phyloP scores from a whole-genome alignment of 2,888 invertebrate genomes.

The Lithosia quadra region DNA sequence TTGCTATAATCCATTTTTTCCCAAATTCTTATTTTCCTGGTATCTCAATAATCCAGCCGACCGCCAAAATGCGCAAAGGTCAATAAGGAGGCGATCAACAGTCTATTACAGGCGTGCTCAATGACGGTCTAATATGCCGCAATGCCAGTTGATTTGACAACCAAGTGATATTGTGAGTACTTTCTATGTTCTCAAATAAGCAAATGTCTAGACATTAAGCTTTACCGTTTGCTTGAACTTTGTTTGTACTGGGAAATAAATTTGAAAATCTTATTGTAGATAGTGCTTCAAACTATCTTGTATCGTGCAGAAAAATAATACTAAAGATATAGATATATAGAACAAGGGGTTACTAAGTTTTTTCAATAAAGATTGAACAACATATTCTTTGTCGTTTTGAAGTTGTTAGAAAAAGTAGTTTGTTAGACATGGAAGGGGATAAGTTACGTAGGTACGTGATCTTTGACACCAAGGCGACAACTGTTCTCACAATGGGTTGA shows the following conservation, averaged over 20 bases:
- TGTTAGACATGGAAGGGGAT: slow-evolving; percentile 26
- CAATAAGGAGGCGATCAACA: slow-evolving; percentile 34
- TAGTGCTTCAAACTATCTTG: slow-evolving; percentile 16
- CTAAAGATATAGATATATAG: not conserved
- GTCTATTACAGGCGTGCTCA: slow-evolving; percentile 23
- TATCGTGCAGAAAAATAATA: too few relatives aligned
- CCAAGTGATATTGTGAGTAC: slow-evolving; percentile 37
- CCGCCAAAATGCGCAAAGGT: slow-evolving; percentile 25
- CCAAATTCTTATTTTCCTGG: slow-evolving; percentile 9
- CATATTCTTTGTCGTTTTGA: slow-evolving; percentile 27
- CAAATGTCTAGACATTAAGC: not conserved
- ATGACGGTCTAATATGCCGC: slow-evolving; percentile 43
- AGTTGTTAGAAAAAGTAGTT: slow-evolving; percentile 24
- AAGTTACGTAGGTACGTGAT: slow-evolving; percentile 51
- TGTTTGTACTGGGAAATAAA: not conserved
- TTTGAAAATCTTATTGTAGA: not conserved
- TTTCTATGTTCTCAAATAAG: slow-evolving; percentile 1
- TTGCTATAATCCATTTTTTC: not conserved
- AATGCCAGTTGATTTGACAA: slow-evolving; percentile 35
- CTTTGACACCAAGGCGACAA: slow-evolving; percentile 38
- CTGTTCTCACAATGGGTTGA: slow-evolving; percentile 33
- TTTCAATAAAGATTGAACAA: slow-evolving; percentile 9
- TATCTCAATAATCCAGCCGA: slow-evolving; percentile 25
- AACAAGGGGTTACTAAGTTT: not conserved
- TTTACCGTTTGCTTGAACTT: not conserved